A percentile compares a stretch with the other conserved stretches of the same genome.
These are phyloP conservation scores for Crocidura indochinensis DNA, from an alignment of 2,797 vertebrate genomes.

Conservation along the genomic window DNA sequence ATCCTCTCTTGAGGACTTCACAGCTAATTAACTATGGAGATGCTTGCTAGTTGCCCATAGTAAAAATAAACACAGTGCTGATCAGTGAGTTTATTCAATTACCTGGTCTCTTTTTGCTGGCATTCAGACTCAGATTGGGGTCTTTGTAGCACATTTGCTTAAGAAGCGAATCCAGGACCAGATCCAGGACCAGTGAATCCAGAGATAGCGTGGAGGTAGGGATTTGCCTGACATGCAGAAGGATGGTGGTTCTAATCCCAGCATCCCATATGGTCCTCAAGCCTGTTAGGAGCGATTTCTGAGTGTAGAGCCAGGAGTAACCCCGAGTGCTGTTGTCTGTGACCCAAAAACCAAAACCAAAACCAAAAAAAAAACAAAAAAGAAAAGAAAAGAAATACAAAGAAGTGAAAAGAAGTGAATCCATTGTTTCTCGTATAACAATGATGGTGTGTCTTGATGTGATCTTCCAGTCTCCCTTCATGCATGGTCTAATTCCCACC, in stretches of 20 bases:
- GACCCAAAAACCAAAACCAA: too few species aligned
- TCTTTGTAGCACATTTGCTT: not conserved
- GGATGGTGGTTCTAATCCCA: too few species aligned
- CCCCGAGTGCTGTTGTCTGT: too few species aligned
- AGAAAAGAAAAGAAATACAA: too few species aligned
- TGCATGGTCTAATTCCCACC: too few species aligned
- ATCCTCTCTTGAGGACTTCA: not conserved
- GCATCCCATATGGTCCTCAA: too few species aligned
- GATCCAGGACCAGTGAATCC: too few species aligned
- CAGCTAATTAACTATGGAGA: conserved; percentile 47
- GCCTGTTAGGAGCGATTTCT: too few species aligned
- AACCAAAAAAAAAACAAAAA: too few species aligned
- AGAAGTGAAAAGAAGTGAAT: not conserved
- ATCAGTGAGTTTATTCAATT: conserved; percentile 46
- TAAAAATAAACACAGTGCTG: not conserved
- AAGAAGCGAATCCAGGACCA: not conserved
- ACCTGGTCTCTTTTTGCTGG: not conserved
- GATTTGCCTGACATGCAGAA: too few species aligned
- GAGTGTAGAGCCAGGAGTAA: too few species aligned
- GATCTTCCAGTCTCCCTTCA: not conserved
- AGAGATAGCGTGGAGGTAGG: too few species aligned
- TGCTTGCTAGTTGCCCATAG: conserved; percentile 24
- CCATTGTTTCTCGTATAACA: conserved; percentile 6
- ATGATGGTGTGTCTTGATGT: not conserved
- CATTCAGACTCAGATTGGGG: conserved; percentile 10